phyloP scores from a whole-genome alignment of 2,797 vertebrate genomes.

The Bradypus variegatus region DNA sequence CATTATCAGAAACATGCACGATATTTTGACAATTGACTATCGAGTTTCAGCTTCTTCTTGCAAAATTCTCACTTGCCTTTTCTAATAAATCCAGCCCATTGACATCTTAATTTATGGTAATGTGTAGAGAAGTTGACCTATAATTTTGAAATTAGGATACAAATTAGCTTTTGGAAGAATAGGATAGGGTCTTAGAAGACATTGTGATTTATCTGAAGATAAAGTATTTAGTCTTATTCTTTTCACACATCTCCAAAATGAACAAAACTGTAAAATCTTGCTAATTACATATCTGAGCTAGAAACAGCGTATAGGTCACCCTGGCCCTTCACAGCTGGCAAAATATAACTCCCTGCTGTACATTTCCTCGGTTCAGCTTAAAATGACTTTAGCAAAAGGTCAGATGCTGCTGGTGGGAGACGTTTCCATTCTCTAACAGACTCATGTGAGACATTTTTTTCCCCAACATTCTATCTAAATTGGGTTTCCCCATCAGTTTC shows the following conservation, averaged over 20 bases:
- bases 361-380: not conserved
- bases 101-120: not conserved
- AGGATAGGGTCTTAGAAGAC: not conserved
- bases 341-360: not conserved
- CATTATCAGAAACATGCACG: rapidly evolving
- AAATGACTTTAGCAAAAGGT: not conserved
- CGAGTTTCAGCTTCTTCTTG: not conserved
- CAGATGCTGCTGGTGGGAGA: not conserved
- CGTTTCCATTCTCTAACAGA: rapidly evolving
- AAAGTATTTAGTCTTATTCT: not conserved
- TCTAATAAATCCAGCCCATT: not conserved
- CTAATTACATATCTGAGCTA: not conserved
- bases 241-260: not conserved
- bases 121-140: rapidly evolving
- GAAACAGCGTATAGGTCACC: not conserved
- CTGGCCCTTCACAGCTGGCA: not conserved
- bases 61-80: not conserved
- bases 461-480: not conserved
- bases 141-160: slow-evolving; percentile 8
- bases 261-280: not conserved
- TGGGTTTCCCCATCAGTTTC: not conserved
- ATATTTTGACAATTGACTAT: rapidly evolving
- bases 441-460: not conserved
- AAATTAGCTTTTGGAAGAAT: not conserved
- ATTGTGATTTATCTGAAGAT: not conserved